These are phyloP conservation scores for Helicolenus hilgendorfi DNA, from an alignment of 2,797 vertebrate species.

Conservation along the genomic window DNA sequence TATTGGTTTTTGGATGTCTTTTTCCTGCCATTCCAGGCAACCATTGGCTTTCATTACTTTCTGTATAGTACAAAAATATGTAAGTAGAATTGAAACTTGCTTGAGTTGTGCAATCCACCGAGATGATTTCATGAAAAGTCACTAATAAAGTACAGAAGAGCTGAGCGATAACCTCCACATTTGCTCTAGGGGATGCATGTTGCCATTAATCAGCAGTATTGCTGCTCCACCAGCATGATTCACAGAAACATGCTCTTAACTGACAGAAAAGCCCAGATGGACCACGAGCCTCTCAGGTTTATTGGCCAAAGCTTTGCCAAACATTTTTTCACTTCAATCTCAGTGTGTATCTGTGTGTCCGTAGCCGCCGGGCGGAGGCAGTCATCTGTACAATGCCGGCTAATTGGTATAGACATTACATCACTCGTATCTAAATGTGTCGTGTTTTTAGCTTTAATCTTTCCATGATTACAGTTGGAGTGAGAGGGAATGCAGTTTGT, in stretches of 20 bases:
- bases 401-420: constrained; percentile 31
- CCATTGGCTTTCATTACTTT: not conserved
- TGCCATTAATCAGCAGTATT: constrained; percentile 28
- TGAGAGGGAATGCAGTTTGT: not conserved
- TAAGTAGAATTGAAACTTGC: not conserved
- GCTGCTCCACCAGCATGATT: not conserved
- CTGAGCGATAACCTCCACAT: not conserved
- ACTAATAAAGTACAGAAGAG: not conserved
- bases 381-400: constrained; percentile 2
- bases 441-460: not conserved
- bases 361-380: not conserved
- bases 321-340: constrained; percentile 29
- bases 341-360: not conserved
- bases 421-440: not conserved
- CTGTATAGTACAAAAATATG: not conserved
- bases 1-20: not conserved
- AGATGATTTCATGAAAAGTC: not conserved
- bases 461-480: not conserved
- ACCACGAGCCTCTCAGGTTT: constrained; percentile 19
- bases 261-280: constrained; percentile 32
- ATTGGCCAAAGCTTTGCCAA: constrained; percentile 30
- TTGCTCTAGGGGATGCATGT: not conserved
- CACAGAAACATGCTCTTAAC: not conserved
- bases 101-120: not conserved
- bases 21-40: not conserved